Evolutionary conservation across 2,888 invertebrate genomes (phyloP).

Genomic region (Dichetophora obliterata): DNA sequence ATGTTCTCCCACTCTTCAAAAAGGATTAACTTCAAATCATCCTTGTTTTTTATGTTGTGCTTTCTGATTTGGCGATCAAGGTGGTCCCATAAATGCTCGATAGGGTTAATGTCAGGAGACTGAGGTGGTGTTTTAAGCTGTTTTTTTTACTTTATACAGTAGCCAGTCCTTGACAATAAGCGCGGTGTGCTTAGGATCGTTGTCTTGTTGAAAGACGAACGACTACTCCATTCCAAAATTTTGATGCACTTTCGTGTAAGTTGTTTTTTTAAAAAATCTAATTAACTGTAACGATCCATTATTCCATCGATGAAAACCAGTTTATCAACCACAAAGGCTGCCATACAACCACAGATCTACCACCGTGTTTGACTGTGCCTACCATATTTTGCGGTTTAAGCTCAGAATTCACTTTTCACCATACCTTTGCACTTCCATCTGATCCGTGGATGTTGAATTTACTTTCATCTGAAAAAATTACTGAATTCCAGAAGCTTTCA

Average conservation of each 20-base stretch:
- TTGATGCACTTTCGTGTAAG: neutral
- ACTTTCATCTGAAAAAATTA: no score
- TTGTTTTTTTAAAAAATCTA: constrained; percentile 1
- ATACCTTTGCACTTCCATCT: no score
- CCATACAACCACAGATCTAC: constrained; percentile 23
- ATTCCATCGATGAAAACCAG: no score
- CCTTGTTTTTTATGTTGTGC: constrained; percentile 19
- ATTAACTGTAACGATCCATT: no score
- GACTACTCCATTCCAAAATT: neutral
- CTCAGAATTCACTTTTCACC: no score
- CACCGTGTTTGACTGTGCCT: neutral
- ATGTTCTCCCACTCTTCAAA: no score
- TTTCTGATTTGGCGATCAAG: constrained; percentile 21
- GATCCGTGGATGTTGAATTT: no score
- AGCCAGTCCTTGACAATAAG: neutral
- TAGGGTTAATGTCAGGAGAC: constrained; percentile 7
- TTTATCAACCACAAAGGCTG: constrained; percentile 16
- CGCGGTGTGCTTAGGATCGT: no score
- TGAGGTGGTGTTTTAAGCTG: constrained; percentile 27
- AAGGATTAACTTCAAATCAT: constrained; percentile 18
- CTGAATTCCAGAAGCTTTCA: no score
- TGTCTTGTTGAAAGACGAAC: neutral
- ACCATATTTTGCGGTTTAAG: no score
- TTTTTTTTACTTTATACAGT: neutral
- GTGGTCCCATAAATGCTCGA: constrained; percentile 37